A percentile compares a stretch with the other conserved stretches of the same genome.
phyloP scores from a whole-genome alignment of 1,140 invertebrate genomes.

The Lysiphlebus fabarum region DNA sequence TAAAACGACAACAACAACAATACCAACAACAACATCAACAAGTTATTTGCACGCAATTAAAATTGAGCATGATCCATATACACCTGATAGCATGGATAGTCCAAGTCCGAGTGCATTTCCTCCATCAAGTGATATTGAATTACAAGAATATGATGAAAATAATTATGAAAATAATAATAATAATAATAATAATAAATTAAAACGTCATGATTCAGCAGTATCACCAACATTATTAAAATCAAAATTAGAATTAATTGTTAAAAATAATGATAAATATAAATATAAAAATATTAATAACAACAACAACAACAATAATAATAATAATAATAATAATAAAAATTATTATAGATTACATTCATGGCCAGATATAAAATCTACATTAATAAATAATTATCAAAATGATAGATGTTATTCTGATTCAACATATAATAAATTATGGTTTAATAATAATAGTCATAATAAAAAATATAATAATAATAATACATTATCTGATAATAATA shows the following conservation, averaged over 20 bases:
- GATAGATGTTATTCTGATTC: background rate
- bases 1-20: constrained; percentile 30
- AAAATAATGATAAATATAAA: constrained; percentile 25
- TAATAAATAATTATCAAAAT: too few species aligned
- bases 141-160: constrained; percentile 35
- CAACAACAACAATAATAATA: too few species aligned
- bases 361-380: constrained; percentile 25
- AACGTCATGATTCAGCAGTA: constrained; percentile 52
- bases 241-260: constrained; percentile 47
- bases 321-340: constrained; percentile 28
- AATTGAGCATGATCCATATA: constrained; percentile 67
- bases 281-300: too few species aligned
- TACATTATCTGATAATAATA: constrained; percentile 22
- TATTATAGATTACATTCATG: constrained; percentile 34
- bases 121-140: constrained; percentile 30
- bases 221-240: constrained; percentile 60
- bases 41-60: constrained; percentile 58
- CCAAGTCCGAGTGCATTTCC: constrained; percentile 63
- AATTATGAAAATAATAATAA: constrained; percentile 23
- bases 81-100: constrained; percentile 73
- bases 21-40: constrained; percentile 32
- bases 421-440: constrained; percentile 24
- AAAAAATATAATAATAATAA: too few species aligned
- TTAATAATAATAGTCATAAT: background rate
- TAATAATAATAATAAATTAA: constrained; percentile 24